Evolutionary conservation across 2,797 vertebrate species (phyloP).

Genomic region (Huso huso): DNA sequence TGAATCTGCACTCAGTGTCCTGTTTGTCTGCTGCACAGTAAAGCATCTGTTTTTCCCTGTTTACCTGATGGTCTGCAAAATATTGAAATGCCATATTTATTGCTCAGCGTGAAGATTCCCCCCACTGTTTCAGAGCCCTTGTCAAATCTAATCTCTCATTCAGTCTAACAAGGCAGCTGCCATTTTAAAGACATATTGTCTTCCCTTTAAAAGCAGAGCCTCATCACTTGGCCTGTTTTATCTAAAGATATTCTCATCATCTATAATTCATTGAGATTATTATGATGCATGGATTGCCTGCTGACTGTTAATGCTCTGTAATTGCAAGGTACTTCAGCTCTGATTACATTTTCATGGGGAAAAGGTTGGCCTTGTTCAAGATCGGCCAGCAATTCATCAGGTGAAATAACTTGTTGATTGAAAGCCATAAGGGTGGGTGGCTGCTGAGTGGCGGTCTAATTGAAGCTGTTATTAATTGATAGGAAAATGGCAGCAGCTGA

Average conservation of each 20-base stretch:
- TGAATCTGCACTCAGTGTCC: neutral
- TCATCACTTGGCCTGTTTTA: conserved; percentile 26
- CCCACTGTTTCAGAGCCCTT: neutral
- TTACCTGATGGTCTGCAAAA: neutral
- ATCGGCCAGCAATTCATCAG: conserved; percentile 15
- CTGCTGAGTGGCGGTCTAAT: neutral
- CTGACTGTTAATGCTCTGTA: conserved; percentile 19
- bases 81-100: neutral
- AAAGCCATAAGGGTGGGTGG: conserved; percentile 21
- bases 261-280: conserved; percentile 34
- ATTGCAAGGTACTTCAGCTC: conserved; percentile 20
- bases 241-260: conserved; percentile 16
- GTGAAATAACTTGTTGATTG: conserved; percentile 22
- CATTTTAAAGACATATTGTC: conserved; percentile 14
- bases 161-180: conserved; percentile 12
- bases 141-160: conserved; percentile 11
- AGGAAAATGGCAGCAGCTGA: conserved; percentile 6
- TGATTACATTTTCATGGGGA: too few relatives aligned
- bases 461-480: conserved; percentile 14
- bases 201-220: conserved; percentile 26
- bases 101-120: neutral
- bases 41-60: neutral
- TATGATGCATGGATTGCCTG: conserved; percentile 26
- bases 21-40: neutral
- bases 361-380: conserved; percentile 15